Base-by-base conservation (phyloP, 2,797 vertebrate species). In the Sorex maritimensis region DNA sequence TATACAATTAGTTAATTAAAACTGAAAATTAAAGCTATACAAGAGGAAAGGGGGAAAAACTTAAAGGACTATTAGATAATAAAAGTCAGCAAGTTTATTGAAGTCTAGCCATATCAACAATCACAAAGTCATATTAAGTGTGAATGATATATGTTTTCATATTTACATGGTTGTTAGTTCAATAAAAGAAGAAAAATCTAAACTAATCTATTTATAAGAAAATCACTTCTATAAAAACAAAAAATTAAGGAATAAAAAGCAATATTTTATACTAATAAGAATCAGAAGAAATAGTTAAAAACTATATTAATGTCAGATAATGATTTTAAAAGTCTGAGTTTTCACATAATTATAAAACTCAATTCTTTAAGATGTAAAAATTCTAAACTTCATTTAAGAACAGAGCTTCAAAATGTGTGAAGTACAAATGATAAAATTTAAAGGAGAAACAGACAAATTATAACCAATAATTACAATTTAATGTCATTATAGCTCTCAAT, bases 181-280 rank as follows among this genome's bases (percentile, higher is more conserved):
- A 41, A 58, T 30, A 23, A 15, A 13, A 44, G 5, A 46, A 72
- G 41, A 8, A 5, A 52, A 52, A 46, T 14, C 9, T 49, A 72
- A 3, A 7, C 2, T 58, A 21, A 58, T 24, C 34, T n/a, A 30
- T 9, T 6, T 12, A 21, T 19, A 41, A 84, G 68, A 58, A 84
- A 84, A 9, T 52, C 24, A 58, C 8, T 84, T 84, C 28, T 41
- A 72, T 8, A 55, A 28, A 72, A 13, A 41, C 49, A 72, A 10
- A 72, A 84, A 84, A 71, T 84, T 41, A 84, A 72, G n/a, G 61
- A 41, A 55, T 41, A n/a, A 28, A 72, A 72, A 84, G 13, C 34
- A 84, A 41, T n/a, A 84, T 38, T 6, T 17, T 10, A 9, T 72
- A n/a, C 19, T 58, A 41, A 84, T 58, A 72, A 82, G 5, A 82